A percentile compares a stretch with the other conserved stretches of the same genome.
Conservation (phyloP, 2,888 invertebrate species). For the Ophioninae sp. region DNA sequence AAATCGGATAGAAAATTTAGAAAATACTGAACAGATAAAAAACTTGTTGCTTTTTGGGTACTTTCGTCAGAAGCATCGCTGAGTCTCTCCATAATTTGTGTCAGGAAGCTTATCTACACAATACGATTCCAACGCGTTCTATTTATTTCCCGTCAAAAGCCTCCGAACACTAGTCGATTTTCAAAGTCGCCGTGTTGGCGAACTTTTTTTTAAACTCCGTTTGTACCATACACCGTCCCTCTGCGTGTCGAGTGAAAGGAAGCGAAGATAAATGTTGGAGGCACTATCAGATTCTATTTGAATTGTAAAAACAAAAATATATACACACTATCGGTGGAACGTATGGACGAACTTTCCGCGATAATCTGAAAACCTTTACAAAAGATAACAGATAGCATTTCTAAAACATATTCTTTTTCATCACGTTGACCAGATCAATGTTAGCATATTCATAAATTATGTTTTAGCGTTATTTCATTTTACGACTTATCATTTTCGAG, state of each 20-base stretch:
- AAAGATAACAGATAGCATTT: not conserved
- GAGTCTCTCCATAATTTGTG: slow-evolving; percentile 14
- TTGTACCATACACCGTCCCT: slow-evolving; percentile 64
- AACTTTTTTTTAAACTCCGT: slow-evolving; percentile 45
- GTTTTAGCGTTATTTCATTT: not conserved
- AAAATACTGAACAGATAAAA: not conserved
- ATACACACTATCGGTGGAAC: not conserved
- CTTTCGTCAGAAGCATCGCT: not conserved
- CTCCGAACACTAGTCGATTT: slow-evolving; percentile 74
- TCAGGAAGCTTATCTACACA: slow-evolving; percentile 12
- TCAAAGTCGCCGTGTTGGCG: slow-evolving; percentile 68
- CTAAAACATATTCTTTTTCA: not conserved
- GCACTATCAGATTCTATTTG: slow-evolving; percentile 75
- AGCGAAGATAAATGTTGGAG: slow-evolving; percentile 68
- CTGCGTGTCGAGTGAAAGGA: slow-evolving; percentile 54
- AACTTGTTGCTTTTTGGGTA: not conserved
- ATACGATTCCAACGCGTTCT: slow-evolving; percentile 45
- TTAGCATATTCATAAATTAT: not conserved
- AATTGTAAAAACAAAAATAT: slow-evolving; percentile 69
- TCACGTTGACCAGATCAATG: too few species aligned
- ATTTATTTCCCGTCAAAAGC: slow-evolving; percentile 71
- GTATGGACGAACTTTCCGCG: not conserved
- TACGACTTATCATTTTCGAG: too few species aligned
- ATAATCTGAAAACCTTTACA: not conserved
- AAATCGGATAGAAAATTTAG: not conserved